These are phyloP conservation scores for Lasioglossum lativentre DNA, from an alignment of 2,888 invertebrate genomes.

Conservation along the genomic window DNA sequence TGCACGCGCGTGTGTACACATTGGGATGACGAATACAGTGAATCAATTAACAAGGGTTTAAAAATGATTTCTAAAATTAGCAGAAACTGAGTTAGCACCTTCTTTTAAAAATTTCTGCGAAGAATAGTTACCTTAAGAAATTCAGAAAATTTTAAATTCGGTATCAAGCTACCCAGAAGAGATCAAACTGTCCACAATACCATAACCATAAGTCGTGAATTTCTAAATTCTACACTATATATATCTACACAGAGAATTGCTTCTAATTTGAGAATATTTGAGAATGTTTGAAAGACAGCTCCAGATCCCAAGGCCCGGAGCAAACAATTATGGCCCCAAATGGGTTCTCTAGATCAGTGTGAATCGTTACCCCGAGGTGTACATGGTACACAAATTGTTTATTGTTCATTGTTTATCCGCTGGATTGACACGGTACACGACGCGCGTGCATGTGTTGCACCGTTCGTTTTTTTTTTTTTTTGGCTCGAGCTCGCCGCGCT, in stretches of 20 bases:
- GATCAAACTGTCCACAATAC: too few relatives aligned
- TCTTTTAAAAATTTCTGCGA: background rate
- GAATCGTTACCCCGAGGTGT: background rate
- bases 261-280: too few relatives aligned
- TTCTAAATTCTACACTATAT: background rate
- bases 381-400: background rate
- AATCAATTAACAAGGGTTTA: background rate
- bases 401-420: background rate
- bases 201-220: background rate
- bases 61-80: background rate
- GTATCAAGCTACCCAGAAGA: background rate
- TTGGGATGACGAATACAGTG: background rate
- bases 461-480: conserved; percentile 13
- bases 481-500: conserved; percentile 19
- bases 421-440: background rate
- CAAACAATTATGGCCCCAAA: background rate
- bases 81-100: background rate
- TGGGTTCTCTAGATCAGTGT: background rate
- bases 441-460: conserved; percentile 16
- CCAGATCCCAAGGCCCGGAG: background rate
- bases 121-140: too few relatives aligned
- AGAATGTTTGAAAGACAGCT: background rate
- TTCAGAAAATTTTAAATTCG: background rate
- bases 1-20: conserved; percentile 28
- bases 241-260: background rate